Evolutionary conservation across 2,797 vertebrate genomes (phyloP), one percentile per base, ranked within the genome.

Genomic region (Urosaurus nigricauda): DNA sequence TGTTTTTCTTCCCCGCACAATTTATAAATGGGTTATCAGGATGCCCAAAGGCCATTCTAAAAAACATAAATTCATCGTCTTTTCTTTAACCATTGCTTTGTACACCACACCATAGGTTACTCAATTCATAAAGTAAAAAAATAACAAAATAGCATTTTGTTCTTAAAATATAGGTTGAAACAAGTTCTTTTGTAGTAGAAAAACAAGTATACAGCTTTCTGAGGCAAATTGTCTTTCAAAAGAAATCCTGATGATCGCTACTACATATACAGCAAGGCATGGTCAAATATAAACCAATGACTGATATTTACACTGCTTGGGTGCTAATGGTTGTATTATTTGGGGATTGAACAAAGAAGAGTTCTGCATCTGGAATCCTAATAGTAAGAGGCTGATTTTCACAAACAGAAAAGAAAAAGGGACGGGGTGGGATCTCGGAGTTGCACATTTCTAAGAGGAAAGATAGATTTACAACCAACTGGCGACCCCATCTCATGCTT

Each of bases 121-220:
- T 95, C 93, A 86, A 75, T 88, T 91, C 94, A 1, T 70, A 94
- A 95, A 94, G 95, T 97, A 96, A 96, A 96, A 96, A 97, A 96
- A 95, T 97, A 97, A 96, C 95, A 97, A 97, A 97, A 97, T 97
- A 97, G 95, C 91, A 95, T 96, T 94, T 97, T 56, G 87, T 92
- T 97, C 95, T 97, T 96, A 97, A 97, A 97, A 97, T 97, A 97
- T 95, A 97, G 93, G 94, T 96, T 93, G 93, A 95, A 96, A 95
- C 93, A 93, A 84, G 90, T 68, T 75, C 26, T 75, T 71, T 17
- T 85, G 80, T 88, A 92, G 17, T 96, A 95, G 87, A 97, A 96
- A 89, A 96, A 94, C 90, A 83, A 90, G n/a, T n/a, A 93, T 86
- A 92, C 91, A 79, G 26, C 81, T 88, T 87, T 80, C 0, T 32